Evolutionary conservation across 1,140 invertebrate species (phyloP).

Genomic region (Phthorimaea operculella): DNA sequence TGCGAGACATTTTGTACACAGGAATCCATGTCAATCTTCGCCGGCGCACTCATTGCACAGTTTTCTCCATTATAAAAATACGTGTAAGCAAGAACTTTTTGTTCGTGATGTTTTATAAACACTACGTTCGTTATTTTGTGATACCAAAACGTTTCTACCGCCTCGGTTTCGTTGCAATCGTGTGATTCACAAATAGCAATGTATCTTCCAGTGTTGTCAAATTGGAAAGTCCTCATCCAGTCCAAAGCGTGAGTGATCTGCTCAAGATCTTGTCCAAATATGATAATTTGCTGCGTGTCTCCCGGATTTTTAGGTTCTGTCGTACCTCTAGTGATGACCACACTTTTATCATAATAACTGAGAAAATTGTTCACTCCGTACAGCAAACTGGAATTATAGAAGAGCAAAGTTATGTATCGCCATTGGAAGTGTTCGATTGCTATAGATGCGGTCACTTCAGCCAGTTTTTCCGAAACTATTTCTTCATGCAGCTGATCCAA

Average conservation of each 20-base stretch:
- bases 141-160: slow-evolving; percentile 9
- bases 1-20: neutral
- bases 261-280: slow-evolving; percentile 27
- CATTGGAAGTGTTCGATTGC: slow-evolving; percentile 42
- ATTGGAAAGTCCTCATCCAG: slow-evolving; percentile 2
- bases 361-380: slow-evolving; percentile 32
- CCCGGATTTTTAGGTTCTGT: slow-evolving; percentile 20
- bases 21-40: neutral
- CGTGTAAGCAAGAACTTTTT: slow-evolving; percentile 3
- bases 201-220: slow-evolving; percentile 12
- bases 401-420: slow-evolving; percentile 37
- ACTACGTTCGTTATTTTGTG: slow-evolving; percentile 11
- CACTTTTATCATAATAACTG: slow-evolving; percentile 27
- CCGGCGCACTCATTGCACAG: slow-evolving; percentile 7
- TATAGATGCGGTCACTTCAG: slow-evolving; percentile 37
- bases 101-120: neutral
- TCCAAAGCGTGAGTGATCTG: neutral
- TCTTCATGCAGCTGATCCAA: no score
- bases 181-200: slow-evolving; percentile 6
- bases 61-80: slow-evolving; percentile 7
- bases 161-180: slow-evolving; percentile 9
- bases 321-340: slow-evolving; percentile 23
- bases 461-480: slow-evolving; percentile 15
- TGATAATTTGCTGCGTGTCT: slow-evolving; percentile 30
- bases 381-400: slow-evolving; percentile 32